A percentile compares a stretch with the other conserved stretches of the same genome.
These are phyloP conservation scores for Gnathonemus echidnorhynchus DNA, from an alignment of 2,113 vertebrate species.

Conservation along the genomic window DNA sequence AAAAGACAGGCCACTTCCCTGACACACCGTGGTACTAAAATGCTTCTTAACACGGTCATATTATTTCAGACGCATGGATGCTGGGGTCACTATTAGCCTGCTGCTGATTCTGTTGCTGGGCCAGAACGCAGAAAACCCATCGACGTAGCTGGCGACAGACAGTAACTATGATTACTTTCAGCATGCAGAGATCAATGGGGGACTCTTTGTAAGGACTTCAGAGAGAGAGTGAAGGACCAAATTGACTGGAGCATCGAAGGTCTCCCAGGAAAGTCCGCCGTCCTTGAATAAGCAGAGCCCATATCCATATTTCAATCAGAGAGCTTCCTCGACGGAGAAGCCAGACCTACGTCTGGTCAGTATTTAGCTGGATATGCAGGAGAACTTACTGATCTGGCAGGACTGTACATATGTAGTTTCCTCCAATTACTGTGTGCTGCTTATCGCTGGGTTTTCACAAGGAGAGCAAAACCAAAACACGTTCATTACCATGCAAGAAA, in stretches of 20 bases:
- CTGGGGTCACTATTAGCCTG: background rate
- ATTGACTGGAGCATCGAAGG: background rate
- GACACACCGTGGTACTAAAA: background rate
- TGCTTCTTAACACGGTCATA: background rate
- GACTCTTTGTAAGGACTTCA: background rate
- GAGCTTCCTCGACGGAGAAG: background rate
- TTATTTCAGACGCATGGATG: background rate
- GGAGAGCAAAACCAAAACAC: background rate
- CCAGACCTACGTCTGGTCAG: background rate
- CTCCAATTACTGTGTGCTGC: background rate
- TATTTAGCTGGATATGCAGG: background rate
- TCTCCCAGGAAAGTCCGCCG: background rate
- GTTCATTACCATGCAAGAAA: background rate
- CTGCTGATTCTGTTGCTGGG: too few species aligned
- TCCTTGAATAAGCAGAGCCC: background rate
- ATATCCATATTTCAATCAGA: background rate
- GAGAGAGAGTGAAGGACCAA: background rate
- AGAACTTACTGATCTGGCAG: background rate
- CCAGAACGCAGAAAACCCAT: background rate
- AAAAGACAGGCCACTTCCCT: background rate
- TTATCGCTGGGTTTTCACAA: background rate
- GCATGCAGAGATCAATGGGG: background rate
- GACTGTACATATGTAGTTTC: background rate
- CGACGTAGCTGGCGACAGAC: background rate
- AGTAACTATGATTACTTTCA: background rate